Percentiles rank a stretch among this genome's conserved stretches.
These are phyloP conservation scores for Eulithis prunata DNA, from an alignment of 2,888 invertebrate species.

Conservation along the genomic window DNA sequence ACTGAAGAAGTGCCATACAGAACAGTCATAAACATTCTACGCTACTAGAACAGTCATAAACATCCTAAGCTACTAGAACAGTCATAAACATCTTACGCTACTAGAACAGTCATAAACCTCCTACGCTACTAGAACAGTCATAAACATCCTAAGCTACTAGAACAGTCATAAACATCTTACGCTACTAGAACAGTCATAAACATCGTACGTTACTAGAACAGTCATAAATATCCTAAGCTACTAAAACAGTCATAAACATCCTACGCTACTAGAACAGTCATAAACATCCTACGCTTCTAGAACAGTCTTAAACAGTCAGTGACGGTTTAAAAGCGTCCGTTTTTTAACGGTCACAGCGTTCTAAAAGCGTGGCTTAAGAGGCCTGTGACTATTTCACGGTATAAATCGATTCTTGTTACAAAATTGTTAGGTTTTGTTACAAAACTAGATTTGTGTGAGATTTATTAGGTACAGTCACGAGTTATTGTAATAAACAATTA, in stretches of 20 bases:
- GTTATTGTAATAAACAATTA: no score
- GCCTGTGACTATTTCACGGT: conserved; percentile 2
- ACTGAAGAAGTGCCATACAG: no score
- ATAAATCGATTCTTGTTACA: conserved; percentile 1
- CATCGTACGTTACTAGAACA: no score
- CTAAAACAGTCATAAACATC: no score
- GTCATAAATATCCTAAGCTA: background rate
- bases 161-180: background rate
- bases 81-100: no score
- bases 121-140: no score
- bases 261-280: no score
- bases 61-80: background rate
- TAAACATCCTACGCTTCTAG: background rate
- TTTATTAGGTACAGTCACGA: background rate
- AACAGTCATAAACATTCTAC: no score
- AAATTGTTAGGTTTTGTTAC: conserved; percentile 1
- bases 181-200: no score
- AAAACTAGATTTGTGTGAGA: background rate
- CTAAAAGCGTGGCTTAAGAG: background rate
- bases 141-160: no score
- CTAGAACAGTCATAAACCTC: background rate
- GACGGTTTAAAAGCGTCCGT: background rate
- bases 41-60: no score
- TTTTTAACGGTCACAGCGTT: background rate
- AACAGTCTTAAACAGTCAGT: background rate